phyloP scores from a whole-genome alignment of 2,888 invertebrate species.

The Drepana falcataria region DNA sequence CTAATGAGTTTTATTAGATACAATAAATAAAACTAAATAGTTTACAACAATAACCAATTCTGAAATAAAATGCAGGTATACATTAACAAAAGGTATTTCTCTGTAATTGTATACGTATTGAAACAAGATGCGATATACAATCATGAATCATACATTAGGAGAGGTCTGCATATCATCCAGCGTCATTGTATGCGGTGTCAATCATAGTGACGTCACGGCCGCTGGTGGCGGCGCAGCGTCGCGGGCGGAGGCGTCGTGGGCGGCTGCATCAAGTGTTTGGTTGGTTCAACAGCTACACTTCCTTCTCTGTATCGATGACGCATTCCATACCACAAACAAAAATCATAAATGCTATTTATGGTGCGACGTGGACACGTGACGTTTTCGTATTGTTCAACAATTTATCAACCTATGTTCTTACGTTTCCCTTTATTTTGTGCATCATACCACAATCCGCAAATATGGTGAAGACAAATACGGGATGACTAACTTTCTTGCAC shows the following conservation, averaged over 20 bases:
- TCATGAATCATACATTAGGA: not conserved
- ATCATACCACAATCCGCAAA: constrained; percentile 14
- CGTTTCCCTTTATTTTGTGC: constrained; percentile 21
- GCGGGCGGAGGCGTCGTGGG: constrained; percentile 31
- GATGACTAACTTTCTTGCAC: constrained; percentile 24
- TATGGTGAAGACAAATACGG: constrained; percentile 18
- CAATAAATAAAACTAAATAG: too few relatives aligned
- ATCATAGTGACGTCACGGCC: constrained; percentile 28
- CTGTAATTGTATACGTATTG: not conserved
- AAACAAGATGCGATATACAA: not conserved
- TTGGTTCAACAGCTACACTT: constrained; percentile 36
- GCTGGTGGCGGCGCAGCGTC: constrained; percentile 15
- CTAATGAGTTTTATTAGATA: too few relatives aligned
- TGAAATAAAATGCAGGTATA: too few relatives aligned
- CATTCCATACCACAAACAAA: constrained; percentile 37
- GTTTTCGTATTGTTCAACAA: constrained; percentile 25
- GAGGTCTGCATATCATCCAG: constrained; percentile 30
- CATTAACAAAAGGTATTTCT: too few relatives aligned
- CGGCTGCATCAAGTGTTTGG: constrained; percentile 50
- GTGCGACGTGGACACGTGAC: constrained; percentile 28
- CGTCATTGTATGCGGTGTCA: constrained; percentile 30
- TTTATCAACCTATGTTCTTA: constrained; percentile 27
- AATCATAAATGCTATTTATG: constrained; percentile 60
- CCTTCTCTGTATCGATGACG: constrained; percentile 53
- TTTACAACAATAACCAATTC: too few relatives aligned